phyloP scores from a whole-genome alignment of 2,797 vertebrate species.

The Buphagus erythrorhynchus region DNA sequence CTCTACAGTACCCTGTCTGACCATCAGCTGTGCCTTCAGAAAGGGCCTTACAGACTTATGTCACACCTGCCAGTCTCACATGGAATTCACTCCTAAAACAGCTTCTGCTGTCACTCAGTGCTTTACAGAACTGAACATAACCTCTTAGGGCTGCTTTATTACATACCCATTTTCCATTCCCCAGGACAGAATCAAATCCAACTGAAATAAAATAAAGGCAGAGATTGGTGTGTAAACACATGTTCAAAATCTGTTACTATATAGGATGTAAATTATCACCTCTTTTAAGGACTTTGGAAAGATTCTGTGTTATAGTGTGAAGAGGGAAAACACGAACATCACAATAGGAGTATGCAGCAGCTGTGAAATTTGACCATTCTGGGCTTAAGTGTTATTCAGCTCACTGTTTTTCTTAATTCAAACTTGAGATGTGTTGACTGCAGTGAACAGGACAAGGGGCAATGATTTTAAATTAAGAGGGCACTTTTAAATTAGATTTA shows the following conservation, averaged over 20 bases:
- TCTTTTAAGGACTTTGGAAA: background rate
- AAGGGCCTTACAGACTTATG: background rate
- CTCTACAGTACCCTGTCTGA: background rate
- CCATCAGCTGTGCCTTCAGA: background rate
- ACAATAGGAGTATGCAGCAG: background rate
- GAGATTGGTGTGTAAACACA: background rate
- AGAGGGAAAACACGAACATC: background rate
- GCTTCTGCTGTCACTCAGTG: background rate
- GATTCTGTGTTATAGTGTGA: background rate
- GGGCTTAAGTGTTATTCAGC: background rate
- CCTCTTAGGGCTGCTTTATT: background rate
- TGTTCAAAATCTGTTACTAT: background rate
- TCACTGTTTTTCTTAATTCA: background rate
- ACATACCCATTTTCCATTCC: background rate
- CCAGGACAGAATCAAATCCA: background rate
- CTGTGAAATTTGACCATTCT: background rate
- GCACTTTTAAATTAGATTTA: background rate
- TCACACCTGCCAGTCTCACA: background rate
- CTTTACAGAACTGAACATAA: background rate
- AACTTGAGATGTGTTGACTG: background rate
- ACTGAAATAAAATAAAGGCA: background rate
- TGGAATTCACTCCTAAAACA: background rate
- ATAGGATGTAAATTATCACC: background rate
- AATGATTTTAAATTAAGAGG: background rate
- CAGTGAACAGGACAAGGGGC: background rate